Conservation (phyloP, 2,113 vertebrate genomes). For the Gorsachius goisagi region DNA sequence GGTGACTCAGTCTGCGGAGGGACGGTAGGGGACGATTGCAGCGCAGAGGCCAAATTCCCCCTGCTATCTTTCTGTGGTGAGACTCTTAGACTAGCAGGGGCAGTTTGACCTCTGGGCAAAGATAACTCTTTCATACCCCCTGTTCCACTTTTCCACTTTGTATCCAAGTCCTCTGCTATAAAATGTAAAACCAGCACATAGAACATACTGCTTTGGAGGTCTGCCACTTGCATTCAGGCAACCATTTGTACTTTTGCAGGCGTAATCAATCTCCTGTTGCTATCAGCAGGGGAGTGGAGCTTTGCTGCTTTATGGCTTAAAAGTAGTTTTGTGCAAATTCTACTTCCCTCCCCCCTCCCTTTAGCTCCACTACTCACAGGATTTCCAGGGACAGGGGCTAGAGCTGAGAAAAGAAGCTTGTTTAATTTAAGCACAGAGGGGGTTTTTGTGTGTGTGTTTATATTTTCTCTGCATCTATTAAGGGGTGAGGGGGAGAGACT, state of each 20-base stretch:
- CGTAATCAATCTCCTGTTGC: slow-evolving; percentile 87
- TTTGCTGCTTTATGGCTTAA: slow-evolving; percentile 65
- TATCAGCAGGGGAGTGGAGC: slow-evolving; percentile 80
- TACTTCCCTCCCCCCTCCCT: slow-evolving; percentile 36
- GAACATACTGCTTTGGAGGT: slow-evolving; percentile 69
- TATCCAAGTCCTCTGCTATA: slow-evolving; percentile 40
- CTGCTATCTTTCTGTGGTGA: neutral
- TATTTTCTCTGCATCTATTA: slow-evolving; percentile 82
- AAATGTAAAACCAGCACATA: slow-evolving; percentile 63
- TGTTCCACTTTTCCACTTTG: slow-evolving; percentile 31
- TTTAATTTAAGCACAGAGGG: slow-evolving; percentile 73
- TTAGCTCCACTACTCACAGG: slow-evolving; percentile 56
- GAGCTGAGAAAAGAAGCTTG: slow-evolving; percentile 72
- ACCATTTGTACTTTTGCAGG: slow-evolving; percentile 87
- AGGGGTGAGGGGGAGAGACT: slow-evolving; percentile 73
- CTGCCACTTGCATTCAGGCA: slow-evolving; percentile 76
- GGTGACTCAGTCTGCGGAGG: accelerated
- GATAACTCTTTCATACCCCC: slow-evolving; percentile 43
- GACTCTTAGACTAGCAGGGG: neutral
- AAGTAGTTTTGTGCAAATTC: slow-evolving; percentile 77
- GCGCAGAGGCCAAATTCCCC: neutral
- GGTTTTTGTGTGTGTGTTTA: slow-evolving; percentile 75
- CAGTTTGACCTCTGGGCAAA: slow-evolving; percentile 48
- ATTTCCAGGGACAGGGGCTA: slow-evolving; percentile 70
- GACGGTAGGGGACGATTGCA: neutral